Evolutionary conservation across 2,888 invertebrate species (phyloP), one percentile per base, ranked within the genome.

Genomic region (Chironomus riparius): DNA sequence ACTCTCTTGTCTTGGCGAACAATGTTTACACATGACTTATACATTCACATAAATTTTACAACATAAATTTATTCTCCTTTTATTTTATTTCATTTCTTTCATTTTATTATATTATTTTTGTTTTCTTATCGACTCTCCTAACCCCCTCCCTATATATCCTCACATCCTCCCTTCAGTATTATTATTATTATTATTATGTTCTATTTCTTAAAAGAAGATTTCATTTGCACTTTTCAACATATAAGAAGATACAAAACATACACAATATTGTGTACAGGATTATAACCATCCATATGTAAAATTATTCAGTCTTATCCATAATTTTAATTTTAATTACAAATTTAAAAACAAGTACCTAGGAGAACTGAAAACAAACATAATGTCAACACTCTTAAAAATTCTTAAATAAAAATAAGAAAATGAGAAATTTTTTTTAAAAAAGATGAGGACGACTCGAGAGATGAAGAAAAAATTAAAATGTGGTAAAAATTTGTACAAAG

Each of bases 51-150:
- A 24, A 24, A 65, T 24, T 24, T 24, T 22, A 56, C 91, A 92
- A 80, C 88, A 88, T 85, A 89, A 91, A 91, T 92, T n/a, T 85
- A 87, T 85, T 81, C 47, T 70, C 7, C 48, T 69, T 61, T 70
- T 70, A 68, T 77, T 79, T 12, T 78, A 81, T 70, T 80, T 75
- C 47, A 72, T 21, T 47, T 62, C 24, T 47, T 18, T 50, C 62
- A 56, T 47, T 47, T 61, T 68, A 68, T 62, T 22, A 61, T 65
- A 22, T 74, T 69, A 50, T 61, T 47, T 61, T 62, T 68, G 28
- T 28, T 68, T 15, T 24, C 24, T 22, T n/a, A 50, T 24, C 22
- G 61, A 47, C 70, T 47, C 47, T 24, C 15, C 28, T 70, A 47
- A n/a, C 56, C 22, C 22, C 47, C 6, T 47, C 4, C 15, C 24